Percentiles rank a stretch among this genome's conserved stretches.
These are phyloP conservation scores for Natrix natrix DNA, from an alignment of 2,797 vertebrate species.

Conservation along the genomic window DNA sequence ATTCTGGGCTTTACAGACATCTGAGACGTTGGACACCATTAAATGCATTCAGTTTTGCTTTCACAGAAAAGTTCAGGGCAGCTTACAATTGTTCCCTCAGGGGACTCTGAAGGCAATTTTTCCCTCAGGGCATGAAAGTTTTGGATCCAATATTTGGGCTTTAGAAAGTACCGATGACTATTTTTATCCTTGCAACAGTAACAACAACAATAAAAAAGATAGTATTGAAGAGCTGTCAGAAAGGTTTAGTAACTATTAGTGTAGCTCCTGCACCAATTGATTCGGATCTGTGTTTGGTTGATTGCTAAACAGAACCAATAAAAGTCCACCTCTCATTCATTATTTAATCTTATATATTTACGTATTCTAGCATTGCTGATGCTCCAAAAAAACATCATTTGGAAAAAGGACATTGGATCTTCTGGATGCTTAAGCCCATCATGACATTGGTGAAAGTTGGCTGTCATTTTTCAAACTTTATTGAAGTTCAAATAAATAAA, in stretches of 20 bases:
- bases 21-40: conserved; percentile 20
- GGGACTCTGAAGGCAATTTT: neutral
- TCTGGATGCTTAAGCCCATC: neutral
- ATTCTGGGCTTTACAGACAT: conserved; percentile 38
- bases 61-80: neutral
- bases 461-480: neutral
- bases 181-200: neutral
- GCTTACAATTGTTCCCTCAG: neutral
- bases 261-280: neutral
- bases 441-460: neutral
- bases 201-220: neutral
- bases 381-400: neutral
- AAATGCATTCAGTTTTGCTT: conserved; percentile 30
- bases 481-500: neutral
- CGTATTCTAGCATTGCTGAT: neutral
- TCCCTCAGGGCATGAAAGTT: conserved; percentile 46
- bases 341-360: neutral
- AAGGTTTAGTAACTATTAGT: neutral
- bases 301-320: neutral
- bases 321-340: neutral
- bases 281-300: neutral
- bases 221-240: neutral
- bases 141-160: conserved; percentile 5
- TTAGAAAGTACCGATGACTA: neutral
- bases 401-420: neutral